phyloP scores from a whole-genome alignment of 1,140 invertebrate species.

The Trinorchestia longiramus region DNA sequence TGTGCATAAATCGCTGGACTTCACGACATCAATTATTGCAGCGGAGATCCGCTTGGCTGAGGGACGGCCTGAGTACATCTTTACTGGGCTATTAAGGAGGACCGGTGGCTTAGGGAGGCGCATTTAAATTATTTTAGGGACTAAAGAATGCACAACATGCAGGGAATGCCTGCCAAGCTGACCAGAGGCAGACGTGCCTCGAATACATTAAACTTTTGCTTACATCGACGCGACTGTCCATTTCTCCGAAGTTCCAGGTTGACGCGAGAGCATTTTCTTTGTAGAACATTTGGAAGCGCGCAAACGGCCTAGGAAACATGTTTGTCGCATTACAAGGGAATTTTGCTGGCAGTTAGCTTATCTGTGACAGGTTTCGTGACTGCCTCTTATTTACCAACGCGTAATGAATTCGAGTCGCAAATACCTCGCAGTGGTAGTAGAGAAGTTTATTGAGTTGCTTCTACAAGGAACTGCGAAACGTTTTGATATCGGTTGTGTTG shows the following conservation, averaged over 20 bases:
- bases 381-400: neutral
- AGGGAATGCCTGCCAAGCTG: slow-evolving; percentile 1
- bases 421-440: too few species aligned
- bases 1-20: neutral
- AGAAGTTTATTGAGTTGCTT: too few species aligned
- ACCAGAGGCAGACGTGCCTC: neutral
- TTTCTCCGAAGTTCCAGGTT: neutral
- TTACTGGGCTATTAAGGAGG: neutral
- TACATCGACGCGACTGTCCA: neutral
- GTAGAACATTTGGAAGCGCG: neutral
- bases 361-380: neutral
- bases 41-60: neutral
- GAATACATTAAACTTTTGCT: neutral
- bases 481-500: too few species aligned
- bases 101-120: neutral
- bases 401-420: neutral
- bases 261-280: neutral
- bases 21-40: neutral
- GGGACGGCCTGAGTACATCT: neutral
- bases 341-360: neutral
- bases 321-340: neutral
- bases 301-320: neutral
- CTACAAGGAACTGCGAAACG: too few species aligned
- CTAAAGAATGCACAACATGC: slow-evolving; percentile 13
- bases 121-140: slow-evolving; percentile 16